A percentile compares a stretch with the other conserved stretches of the same genome.
phyloP scores from a whole-genome alignment of 2,113 vertebrate genomes.

The Labeo catla region DNA sequence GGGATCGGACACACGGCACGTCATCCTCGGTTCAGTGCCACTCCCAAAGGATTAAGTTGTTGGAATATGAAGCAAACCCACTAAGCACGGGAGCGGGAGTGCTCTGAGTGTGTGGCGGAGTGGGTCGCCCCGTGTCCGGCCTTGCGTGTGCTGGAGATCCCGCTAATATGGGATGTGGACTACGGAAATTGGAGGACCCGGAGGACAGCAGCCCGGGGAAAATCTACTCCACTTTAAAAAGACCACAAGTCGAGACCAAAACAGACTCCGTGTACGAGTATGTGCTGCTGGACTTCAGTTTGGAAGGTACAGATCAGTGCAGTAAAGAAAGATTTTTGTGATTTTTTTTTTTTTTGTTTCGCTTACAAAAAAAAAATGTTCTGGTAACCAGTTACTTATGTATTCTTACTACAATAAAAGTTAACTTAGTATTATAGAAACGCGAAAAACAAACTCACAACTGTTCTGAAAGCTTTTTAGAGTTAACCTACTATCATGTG shows the following conservation, averaged over 20 bases:
- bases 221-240: slow-evolving; percentile 96
- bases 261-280: slow-evolving; percentile 91
- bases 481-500: neutral
- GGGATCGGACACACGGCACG: slow-evolving; percentile 12
- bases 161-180: slow-evolving; percentile 92
- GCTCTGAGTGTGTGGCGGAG: slow-evolving; percentile 34
- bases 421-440: neutral
- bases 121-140: slow-evolving; percentile 54
- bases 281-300: slow-evolving; percentile 91
- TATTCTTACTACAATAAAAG: neutral
- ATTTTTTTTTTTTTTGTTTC: no score
- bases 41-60: slow-evolving; percentile 47
- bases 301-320: slow-evolving; percentile 80
- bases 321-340: neutral
- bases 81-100: slow-evolving; percentile 6
- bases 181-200: slow-evolving; percentile 93
- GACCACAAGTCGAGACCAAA: slow-evolving; percentile 95
- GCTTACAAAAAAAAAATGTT: neutral
- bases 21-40: slow-evolving; percentile 1
- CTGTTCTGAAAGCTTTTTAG: neutral
- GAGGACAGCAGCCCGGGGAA: slow-evolving; percentile 98
- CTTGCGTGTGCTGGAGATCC: slow-evolving; percentile 44
- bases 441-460: no score
- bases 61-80: slow-evolving; percentile 25
- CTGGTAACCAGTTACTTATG: neutral